Conservation (phyloP, 2,888 invertebrate species). For the Sarcophaga subvicina region DNA sequence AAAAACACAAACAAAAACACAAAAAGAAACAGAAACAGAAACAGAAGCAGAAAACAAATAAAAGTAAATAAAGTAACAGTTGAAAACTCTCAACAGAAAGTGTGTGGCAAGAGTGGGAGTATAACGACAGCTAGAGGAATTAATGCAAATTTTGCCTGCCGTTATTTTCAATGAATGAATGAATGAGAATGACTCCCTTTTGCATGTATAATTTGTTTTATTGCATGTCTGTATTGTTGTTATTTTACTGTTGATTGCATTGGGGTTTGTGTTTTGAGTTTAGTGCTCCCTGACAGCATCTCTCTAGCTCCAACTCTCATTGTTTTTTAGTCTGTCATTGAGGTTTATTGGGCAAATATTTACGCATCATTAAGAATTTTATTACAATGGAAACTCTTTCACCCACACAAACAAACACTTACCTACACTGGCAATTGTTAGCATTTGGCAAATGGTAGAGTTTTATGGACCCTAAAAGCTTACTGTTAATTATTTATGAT, state of each 20-base stretch:
- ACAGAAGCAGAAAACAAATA: no score
- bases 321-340: not conserved
- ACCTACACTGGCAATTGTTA: not conserved
- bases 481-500: not conserved
- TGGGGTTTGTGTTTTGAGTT: not conserved
- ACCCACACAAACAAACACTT: not conserved
- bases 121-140: not conserved
- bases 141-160: not conserved
- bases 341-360: constrained; percentile 55
- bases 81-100: no score
- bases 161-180: not conserved
- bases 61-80: no score
- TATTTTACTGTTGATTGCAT: not conserved
- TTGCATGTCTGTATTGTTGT: not conserved
- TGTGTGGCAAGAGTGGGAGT: not conserved
- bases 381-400: constrained; percentile 11
- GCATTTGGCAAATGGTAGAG: not conserved
- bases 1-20: not conserved
- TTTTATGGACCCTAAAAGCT: not conserved
- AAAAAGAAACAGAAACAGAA: no score
- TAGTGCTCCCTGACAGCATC: not conserved
- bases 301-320: not conserved
- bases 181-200: not conserved
- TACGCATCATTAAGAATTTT: constrained; percentile 52
- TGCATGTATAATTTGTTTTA: not conserved